Evolutionary conservation across 2,797 vertebrate genomes (phyloP), one percentile per base, ranked within the genome.

Genomic region (Lutjanus campechanus): DNA sequence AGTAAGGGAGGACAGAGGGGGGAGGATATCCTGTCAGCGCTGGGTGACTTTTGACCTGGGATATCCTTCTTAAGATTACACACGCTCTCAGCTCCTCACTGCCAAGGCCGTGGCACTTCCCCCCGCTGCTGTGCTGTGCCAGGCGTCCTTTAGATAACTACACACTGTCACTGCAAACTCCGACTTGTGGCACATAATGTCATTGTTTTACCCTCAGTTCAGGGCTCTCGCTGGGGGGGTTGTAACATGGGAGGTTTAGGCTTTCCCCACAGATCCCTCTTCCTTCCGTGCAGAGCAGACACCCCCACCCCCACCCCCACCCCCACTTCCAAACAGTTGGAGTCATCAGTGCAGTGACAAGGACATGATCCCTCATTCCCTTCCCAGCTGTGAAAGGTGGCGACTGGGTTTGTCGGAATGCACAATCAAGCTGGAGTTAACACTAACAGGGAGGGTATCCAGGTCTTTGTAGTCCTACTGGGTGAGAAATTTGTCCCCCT

Each of bases 11-110:
- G 82, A 84, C 67, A 72, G 49, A 43, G 25, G 84, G 74, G 69
- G 79, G 82, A 88, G 95, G 94, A 95, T 90, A 93, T 95, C 95
- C 95, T 95, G 91, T 66, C 56, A 69, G 76, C 40, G 62, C 69
- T 5, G 53, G 7, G 44, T 29, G 77, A 92, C 87, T 91, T 92
- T 77, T 87, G 87, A 93, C 92, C 88, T 81, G 61, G 91, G 93
- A 95, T 91, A 93, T 96, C 93, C 93, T 90, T 78, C 81, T 91
- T 64, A 75, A 85, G 87, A 90, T 84, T n/a, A n/a, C 90, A 73
- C 61, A 56, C 61, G 64, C 69, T 67, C 46, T 10, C 46, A 11
- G 29, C 79, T 79, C 60, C 46, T 55, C 68, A 76, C 44, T 7
- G 74, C 78, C 90, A 91, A 91, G 86, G 89, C 64, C 69, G 11